phyloP scores from a whole-genome alignment of 2,113 vertebrate genomes.

The Pelecanoides urinatrix region DNA sequence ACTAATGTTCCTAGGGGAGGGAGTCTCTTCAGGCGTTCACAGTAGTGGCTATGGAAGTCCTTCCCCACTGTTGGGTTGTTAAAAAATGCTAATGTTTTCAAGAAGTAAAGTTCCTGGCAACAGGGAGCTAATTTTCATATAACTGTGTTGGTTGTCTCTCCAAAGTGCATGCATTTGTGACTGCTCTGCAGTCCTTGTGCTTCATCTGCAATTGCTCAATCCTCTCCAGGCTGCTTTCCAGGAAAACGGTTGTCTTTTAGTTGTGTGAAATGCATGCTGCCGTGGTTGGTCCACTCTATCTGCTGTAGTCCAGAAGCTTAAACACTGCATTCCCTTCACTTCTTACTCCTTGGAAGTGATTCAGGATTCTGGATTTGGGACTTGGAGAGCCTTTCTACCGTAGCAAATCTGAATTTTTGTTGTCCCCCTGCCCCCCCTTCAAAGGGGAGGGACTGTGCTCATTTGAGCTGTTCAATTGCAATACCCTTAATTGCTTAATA shows the following conservation, averaged over 20 bases:
- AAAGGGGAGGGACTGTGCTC: not conserved
- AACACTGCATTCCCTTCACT: not conserved
- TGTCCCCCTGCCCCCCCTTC: not conserved
- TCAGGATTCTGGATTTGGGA: not conserved
- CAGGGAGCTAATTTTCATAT: not conserved
- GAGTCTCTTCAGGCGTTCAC: not conserved
- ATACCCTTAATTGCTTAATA: not conserved
- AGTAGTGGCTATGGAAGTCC: not conserved
- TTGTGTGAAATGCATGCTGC: not conserved
- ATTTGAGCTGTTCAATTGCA: not conserved
- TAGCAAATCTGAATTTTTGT: not conserved
- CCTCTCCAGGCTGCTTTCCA: not conserved
- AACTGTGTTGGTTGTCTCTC: not conserved
- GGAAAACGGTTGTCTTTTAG: not conserved
- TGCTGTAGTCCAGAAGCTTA: not conserved
- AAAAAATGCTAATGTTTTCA: not conserved
- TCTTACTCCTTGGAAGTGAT: not conserved
- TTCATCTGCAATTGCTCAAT: not conserved
- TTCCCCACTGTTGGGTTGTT: not conserved
- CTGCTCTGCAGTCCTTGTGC: not conserved
- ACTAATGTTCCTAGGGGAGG: not conserved
- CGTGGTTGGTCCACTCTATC: rapidly evolving
- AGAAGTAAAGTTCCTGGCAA: not conserved
- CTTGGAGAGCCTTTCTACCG: not conserved
- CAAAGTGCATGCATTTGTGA: not conserved